phyloP scores from a whole-genome alignment of 2,797 vertebrate species.

The Coranthus polyacanthus region DNA sequence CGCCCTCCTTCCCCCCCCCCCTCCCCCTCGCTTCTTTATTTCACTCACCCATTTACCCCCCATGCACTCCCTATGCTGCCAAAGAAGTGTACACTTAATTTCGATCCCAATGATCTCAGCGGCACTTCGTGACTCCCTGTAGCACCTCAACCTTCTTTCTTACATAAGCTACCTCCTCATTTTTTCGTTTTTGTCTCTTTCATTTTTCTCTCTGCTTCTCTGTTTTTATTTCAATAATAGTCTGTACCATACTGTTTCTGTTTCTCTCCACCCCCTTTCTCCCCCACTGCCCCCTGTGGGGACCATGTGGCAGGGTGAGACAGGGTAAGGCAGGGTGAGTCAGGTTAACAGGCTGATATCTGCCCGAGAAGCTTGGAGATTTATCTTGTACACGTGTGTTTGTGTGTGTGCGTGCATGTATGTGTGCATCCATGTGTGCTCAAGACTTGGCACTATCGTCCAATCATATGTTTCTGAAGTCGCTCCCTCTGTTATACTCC shows the following conservation, averaged over 20 bases:
- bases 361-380: conserved; percentile 49
- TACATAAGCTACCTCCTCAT: not conserved
- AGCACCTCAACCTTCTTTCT: not conserved
- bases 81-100: conserved; percentile 44
- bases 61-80: not conserved
- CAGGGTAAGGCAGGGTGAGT: conserved; percentile 54
- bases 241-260: conserved; percentile 25
- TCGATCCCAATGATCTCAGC: conserved; percentile 44
- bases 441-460: conserved; percentile 43
- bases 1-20: conserved; percentile 32
- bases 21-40: conserved; percentile 18
- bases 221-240: conserved; percentile 5
- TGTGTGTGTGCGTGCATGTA: conserved; percentile 6
- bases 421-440: conserved; percentile 1
- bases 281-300: conserved; percentile 12
- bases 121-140: conserved; percentile 21
- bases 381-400: conserved; percentile 13
- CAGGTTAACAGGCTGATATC: conserved; percentile 70
- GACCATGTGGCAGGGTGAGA: conserved; percentile 70
- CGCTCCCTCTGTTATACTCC: conserved; percentile 45
- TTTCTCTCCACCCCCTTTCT: conserved; percentile 10
- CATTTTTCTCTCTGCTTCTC: not conserved
- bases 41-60: conserved; percentile 48
- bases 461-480: conserved; percentile 66
- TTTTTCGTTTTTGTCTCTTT: not conserved